phyloP scores from a whole-genome alignment of 2,888 invertebrate genomes.

The Erebia palarica region DNA sequence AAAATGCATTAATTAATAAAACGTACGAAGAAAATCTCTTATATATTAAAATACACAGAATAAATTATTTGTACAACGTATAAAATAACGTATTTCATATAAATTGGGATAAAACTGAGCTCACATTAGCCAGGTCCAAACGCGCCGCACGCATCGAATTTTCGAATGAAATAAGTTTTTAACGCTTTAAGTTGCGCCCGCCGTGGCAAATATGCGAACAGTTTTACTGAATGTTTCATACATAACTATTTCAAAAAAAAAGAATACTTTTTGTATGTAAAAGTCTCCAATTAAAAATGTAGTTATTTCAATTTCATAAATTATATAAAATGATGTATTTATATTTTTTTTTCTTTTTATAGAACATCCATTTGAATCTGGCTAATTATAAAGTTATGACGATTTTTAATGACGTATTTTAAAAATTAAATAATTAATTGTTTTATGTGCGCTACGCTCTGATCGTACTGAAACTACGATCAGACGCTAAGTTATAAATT shows the following conservation, averaged over 20 bases:
- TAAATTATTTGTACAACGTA: slow-evolving; percentile 10
- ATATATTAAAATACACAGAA: not conserved
- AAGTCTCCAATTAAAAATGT: not conserved
- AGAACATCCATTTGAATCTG: no score
- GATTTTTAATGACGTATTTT: not conserved
- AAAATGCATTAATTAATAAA: not conserved
- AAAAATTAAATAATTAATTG: not conserved
- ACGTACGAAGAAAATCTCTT: not conserved
- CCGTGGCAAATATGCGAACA: no score
- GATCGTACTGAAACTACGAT: not conserved
- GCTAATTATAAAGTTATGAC: not conserved
- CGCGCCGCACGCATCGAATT: not conserved
- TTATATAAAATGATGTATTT: not conserved
- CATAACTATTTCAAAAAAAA: no score
- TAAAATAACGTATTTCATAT: not conserved
- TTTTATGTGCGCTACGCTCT: slow-evolving; percentile 7
- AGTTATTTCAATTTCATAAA: no score
- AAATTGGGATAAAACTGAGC: not conserved
- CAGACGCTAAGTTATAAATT: not conserved
- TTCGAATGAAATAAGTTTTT: no score
- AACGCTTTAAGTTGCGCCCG: no score
- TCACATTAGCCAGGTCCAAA: not conserved
- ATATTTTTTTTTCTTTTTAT: not conserved
- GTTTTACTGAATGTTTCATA: no score
- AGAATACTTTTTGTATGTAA: not conserved